Base-by-base conservation (phyloP, 2,113 vertebrate species). In the Camelus dromedarius region DNA sequence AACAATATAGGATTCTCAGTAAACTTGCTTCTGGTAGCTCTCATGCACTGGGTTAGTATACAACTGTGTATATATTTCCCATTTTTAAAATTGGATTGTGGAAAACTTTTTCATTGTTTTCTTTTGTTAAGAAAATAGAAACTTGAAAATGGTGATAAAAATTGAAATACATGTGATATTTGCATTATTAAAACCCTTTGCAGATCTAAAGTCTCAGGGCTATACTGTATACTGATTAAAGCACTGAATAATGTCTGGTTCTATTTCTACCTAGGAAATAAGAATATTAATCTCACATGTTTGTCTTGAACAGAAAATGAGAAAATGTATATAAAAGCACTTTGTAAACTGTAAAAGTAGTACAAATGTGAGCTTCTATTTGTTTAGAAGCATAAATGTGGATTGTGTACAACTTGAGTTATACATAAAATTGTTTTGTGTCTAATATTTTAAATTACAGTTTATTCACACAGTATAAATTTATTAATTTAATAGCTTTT, bases 101-200 rank as follows among this genome's bases (percentile, higher is more conserved):
- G 66, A 77, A 84, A 83, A 83, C 22, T 70, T 75, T 83, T 91
- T 89, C 75, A 93, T 93, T 69, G 22, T 28, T 95, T 93, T 86
- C 84, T 93, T 91, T 93, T 85, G 64, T 79, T 93, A 98, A 96
- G 94, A 90, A 95, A 96, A 87, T 86, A 46, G 88, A 91, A 89
- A 94, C 69, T 93, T 90, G 64, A 93, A 92, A 94, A 91, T 83
- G 38, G 76, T 93, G 88, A 72, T 85, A 93, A 67, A 97, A 96
- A 91, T 76, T 4, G 50, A 93, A 94, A 73, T 66, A 58, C 79
- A 24, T 85, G 12, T 92, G 76, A 22, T 87, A 42, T 72, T 94
- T 91, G 32, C 12, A 48, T 89, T 96, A 70, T 88, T 96, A 91
- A 97, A 70, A 52, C 64, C 24, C 30, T 97, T 88, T 85, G 72